A percentile compares a stretch with the other conserved stretches of the same genome.
Conservation (phyloP, 2,113 vertebrate genomes). For the Otis tarda region DNA sequence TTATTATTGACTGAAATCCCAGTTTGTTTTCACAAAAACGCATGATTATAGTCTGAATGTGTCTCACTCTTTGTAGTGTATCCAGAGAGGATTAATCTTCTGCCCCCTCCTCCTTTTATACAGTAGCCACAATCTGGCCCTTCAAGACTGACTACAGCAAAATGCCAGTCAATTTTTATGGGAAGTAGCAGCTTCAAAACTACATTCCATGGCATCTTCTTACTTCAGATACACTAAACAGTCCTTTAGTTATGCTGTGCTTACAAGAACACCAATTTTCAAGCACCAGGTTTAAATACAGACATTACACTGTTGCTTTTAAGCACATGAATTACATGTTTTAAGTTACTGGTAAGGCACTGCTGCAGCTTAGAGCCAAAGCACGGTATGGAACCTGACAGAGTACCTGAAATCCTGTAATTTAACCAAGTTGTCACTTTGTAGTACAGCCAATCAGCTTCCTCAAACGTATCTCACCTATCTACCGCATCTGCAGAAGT, state of each 20-base stretch:
- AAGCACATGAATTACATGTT: neutral
- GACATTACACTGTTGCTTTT: neutral
- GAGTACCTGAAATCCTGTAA: neutral
- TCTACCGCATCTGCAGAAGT: neutral
- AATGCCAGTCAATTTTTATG: neutral
- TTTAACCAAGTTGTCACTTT: neutral
- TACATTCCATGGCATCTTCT: neutral
- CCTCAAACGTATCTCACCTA: neutral
- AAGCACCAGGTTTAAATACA: neutral
- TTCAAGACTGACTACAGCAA: neutral
- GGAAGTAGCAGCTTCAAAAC: neutral
- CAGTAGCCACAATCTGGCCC: neutral
- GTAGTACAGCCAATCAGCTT: neutral
- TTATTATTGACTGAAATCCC: neutral
- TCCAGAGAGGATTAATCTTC: neutral
- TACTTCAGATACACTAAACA: neutral
- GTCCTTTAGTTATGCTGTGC: neutral
- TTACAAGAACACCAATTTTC: neutral
- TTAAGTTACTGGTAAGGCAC: neutral
- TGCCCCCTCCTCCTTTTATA: neutral
- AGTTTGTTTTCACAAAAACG: neutral
- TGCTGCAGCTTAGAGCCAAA: neutral
- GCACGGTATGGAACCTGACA: neutral
- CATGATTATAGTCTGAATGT: neutral
- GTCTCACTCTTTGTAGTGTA: neutral